These are phyloP conservation scores for Coregonus suidteri DNA, from an alignment of 2,797 vertebrate genomes.

Conservation along the genomic window DNA sequence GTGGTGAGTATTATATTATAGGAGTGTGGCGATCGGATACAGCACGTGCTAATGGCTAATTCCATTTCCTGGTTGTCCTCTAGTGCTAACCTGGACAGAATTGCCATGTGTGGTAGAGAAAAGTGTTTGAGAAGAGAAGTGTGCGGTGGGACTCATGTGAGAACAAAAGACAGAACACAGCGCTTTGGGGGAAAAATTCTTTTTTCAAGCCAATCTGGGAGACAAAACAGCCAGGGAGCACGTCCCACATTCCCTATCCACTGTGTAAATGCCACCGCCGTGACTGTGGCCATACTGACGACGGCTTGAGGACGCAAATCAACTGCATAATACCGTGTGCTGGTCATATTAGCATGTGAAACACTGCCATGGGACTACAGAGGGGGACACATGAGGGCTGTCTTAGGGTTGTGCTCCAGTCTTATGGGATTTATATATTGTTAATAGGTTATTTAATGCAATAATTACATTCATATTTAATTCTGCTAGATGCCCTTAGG, in stretches of 20 bases:
- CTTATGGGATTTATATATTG: constrained; percentile 30
- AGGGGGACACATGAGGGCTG: constrained; percentile 22
- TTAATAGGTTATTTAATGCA: neutral
- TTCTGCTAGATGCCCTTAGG: constrained; percentile 53
- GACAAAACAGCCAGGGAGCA: constrained; percentile 5
- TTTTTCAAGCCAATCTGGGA: neutral
- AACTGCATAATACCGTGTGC: neutral
- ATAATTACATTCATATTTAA: constrained; percentile 41
- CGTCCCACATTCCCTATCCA: neutral
- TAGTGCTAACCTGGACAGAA: neutral
- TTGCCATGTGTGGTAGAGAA: neutral
- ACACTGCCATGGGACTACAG: neutral
- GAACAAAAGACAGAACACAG: neutral
- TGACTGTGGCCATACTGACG: constrained; percentile 7
- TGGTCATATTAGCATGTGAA: neutral
- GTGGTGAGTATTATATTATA: neutral
- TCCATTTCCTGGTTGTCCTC: neutral
- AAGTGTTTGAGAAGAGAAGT: neutral
- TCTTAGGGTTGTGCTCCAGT: constrained; percentile 47
- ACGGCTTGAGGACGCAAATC: neutral
- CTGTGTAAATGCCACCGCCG: neutral
- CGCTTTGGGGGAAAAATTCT: neutral
- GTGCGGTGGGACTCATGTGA: neutral
- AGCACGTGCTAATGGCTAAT: neutral
- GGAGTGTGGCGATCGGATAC: neutral